Evolutionary conservation across 2,797 vertebrate genomes (phyloP).

Genomic region (Melanotaenia maccullochi): DNA sequence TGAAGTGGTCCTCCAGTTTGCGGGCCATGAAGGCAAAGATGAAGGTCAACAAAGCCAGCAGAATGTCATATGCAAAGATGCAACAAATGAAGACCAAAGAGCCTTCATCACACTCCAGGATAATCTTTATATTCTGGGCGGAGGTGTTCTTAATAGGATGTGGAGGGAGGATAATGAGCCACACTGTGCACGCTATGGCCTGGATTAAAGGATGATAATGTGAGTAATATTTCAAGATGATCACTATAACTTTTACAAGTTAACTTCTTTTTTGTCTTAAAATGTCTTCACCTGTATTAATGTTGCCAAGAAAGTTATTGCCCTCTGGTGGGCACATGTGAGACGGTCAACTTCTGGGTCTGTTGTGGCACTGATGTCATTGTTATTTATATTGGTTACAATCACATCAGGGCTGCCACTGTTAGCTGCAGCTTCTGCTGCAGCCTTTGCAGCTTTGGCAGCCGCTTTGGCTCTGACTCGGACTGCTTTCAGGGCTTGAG

Average conservation of each 20-base stretch:
- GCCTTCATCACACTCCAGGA: constrained; percentile 87
- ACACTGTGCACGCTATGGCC: constrained; percentile 81
- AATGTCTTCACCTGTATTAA: constrained; percentile 71
- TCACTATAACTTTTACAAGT: background rate
- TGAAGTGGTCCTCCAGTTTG: constrained; percentile 87
- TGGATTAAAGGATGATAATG: constrained; percentile 43
- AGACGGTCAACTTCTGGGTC: constrained; percentile 73
- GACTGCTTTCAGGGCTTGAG: constrained; percentile 77
- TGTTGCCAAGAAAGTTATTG: constrained; percentile 76
- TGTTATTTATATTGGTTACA: constrained; percentile 54
- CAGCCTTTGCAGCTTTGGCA: constrained; percentile 77
- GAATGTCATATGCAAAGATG: constrained; percentile 86
- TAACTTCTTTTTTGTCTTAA: background rate
- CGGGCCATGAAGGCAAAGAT: constrained; percentile 84
- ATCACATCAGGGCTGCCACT: constrained; percentile 74
- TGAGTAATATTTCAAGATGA: background rate
- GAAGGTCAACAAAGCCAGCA: constrained; percentile 86
- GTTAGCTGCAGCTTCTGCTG: constrained; percentile 73
- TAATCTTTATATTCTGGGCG: constrained; percentile 88
- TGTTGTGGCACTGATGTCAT: constrained; percentile 22
- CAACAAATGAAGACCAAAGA: constrained; percentile 88
- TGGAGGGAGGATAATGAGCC: constrained; percentile 84
- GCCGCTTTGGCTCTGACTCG: constrained; percentile 73
- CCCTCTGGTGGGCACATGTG: constrained; percentile 79
- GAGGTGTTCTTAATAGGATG: constrained; percentile 86